Conservation (phyloP, 2,113 vertebrate genomes). For the Prionailurus bengalensis region DNA sequence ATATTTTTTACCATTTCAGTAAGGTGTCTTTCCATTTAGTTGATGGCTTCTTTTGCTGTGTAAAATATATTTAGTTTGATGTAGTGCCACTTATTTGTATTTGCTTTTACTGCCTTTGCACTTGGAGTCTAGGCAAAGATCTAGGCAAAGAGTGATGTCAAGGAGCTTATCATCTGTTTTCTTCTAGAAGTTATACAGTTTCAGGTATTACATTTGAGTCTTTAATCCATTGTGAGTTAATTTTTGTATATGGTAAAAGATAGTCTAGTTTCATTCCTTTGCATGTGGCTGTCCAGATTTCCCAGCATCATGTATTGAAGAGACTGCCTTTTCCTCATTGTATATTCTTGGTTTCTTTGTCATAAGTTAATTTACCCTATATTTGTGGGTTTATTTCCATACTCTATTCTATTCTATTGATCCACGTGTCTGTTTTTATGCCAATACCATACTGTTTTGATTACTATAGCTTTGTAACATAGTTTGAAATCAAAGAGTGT, state of each 20-base stretch:
- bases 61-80: neutral
- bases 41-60: neutral
- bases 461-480: neutral
- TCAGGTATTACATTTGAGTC: neutral
- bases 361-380: neutral
- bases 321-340: neutral
- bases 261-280: neutral
- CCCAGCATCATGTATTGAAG: neutral
- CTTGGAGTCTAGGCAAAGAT: neutral
- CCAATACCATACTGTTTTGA: neutral
- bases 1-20: neutral
- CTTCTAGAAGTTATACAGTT: neutral
- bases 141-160: neutral
- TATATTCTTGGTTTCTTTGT: neutral
- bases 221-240: neutral
- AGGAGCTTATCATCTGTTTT: neutral
- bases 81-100: neutral
- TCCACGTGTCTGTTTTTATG: neutral
- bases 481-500: neutral
- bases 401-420: neutral
- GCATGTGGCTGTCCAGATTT: neutral
- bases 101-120: neutral
- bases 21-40: neutral
- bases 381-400: neutral
- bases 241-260: neutral